A percentile compares a stretch with the other conserved stretches of the same genome.
Conservation (phyloP, 2,113 vertebrate genomes). For the Amphiprion ocellaris region DNA sequence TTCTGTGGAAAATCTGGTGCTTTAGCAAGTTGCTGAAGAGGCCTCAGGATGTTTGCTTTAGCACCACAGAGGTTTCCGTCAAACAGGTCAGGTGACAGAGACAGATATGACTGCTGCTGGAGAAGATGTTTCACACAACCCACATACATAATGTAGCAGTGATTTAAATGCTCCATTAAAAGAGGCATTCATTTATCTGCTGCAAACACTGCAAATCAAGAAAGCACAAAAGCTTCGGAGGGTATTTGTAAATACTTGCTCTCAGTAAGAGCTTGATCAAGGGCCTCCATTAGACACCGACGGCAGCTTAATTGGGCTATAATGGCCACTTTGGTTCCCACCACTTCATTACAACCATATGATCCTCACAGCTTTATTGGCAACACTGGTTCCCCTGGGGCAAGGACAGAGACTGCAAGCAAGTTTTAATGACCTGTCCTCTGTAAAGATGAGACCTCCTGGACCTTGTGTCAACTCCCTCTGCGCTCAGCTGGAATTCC, state of each 20-base stretch:
- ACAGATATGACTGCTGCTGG: constrained; percentile 23
- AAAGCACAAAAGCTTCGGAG: neutral
- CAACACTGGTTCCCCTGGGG: constrained; percentile 39
- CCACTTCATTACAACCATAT: constrained; percentile 77
- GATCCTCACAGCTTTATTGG: constrained; percentile 72
- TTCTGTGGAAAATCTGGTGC: constrained; percentile 39
- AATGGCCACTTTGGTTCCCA: constrained; percentile 64
- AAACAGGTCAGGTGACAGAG: constrained; percentile 70
- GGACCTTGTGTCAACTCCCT: constrained; percentile 55
- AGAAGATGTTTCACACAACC: constrained; percentile 27
- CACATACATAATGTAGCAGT: constrained; percentile 5
- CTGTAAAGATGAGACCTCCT: constrained; percentile 62
- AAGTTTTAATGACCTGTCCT: constrained; percentile 60
- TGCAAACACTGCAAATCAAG: neutral
- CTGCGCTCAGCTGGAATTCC: constrained; percentile 65
- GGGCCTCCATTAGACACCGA: constrained; percentile 59
- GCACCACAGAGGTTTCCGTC: constrained; percentile 66
- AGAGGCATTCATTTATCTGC: neutral
- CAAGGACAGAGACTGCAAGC: constrained; percentile 49
- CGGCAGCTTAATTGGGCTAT: constrained; percentile 73
- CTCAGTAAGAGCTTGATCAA: constrained; percentile 28
- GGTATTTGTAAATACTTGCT: constrained; percentile 44
- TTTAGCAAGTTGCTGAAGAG: constrained; percentile 19
- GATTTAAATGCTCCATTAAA: constrained; percentile 25
- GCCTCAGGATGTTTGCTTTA: constrained; percentile 62